phyloP scores from a whole-genome alignment of 2,888 invertebrate species.

The Ischnura elegans region DNA sequence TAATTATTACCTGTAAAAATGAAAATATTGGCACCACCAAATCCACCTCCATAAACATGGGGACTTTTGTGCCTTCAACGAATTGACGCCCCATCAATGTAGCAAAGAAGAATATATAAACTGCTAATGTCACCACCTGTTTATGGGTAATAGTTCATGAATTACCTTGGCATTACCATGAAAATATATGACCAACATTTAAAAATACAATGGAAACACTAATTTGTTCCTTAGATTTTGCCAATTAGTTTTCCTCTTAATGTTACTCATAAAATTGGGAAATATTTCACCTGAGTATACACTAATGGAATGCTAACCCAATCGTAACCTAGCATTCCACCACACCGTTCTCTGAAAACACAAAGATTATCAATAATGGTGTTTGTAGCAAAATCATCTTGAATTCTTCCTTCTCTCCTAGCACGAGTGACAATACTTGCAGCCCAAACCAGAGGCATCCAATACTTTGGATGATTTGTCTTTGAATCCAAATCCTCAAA shows the following conservation, averaged over 20 bases:
- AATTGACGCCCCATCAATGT: conserved; percentile 78
- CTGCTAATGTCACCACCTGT: conserved; percentile 79
- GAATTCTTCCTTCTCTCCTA: conserved; percentile 74
- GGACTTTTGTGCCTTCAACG: conserved; percentile 72
- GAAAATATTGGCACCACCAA: conserved; percentile 78
- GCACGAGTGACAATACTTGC: conserved; percentile 74
- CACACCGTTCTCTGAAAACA: conserved; percentile 75
- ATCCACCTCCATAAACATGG: conserved; percentile 73
- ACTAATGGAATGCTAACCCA: conserved; percentile 76
- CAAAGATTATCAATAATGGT: conserved; percentile 78
- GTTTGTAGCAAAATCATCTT: conserved; percentile 77
- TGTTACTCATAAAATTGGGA: background rate
- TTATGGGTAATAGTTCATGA: conserved; percentile 67
- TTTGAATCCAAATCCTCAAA: conserved; percentile 75
- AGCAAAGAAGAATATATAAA: conserved; percentile 78
- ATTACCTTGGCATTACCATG: no score
- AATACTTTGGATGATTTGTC: conserved; percentile 75
- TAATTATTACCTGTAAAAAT: conserved; percentile 75
- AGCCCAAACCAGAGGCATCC: conserved; percentile 76
- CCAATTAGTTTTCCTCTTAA: background rate
- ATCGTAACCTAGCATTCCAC: conserved; percentile 75
- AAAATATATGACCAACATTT: no score
- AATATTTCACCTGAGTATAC: conserved; percentile 75
- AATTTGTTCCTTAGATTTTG: no score
- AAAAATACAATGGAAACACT: no score